Evolutionary conservation across 2,113 vertebrate genomes (phyloP), one percentile per base, ranked within the genome.

Genomic region (Tenrec ecaudatus): DNA sequence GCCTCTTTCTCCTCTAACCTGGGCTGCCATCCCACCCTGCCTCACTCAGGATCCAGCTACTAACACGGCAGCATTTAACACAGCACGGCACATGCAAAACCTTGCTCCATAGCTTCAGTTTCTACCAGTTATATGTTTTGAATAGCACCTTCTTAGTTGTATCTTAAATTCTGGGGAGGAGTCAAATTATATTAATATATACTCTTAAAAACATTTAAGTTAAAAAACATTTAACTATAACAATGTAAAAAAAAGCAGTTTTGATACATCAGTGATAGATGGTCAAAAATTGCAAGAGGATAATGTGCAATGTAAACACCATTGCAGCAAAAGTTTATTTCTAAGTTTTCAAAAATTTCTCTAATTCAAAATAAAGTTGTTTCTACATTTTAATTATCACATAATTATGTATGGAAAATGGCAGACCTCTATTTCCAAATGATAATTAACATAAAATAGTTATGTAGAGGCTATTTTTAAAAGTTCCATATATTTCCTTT

Each of bases 361-460:
- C 94, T 87, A 33, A 68, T 87, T 92, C n/a, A 82, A 88, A 25
- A 93, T 0, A 81, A 68, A 14, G 6, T 22, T 82, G 27, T 78
- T 93, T 92, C 38, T 79, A 94, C 90, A 91, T 33, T 94, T 94
- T 77, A 95, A 19, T 84, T 76, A 91, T n/a, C 14, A 88, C 60
- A 68, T 31, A 81, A 94, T 64, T 91, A 94, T 17, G 62, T 47
- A 64, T 12, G 27, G 23, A 9, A 91, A 80, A 81, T 27, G 66
- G n/a, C 8, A 57, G 33, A 64, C 33, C 89, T 86, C 77, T 94
- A 84, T 78, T 94, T 89, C 14, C 87, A 43, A 86, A 83, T 58
- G 15, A 96, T 3, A 89, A 89, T 82, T 84, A 91, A 2, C 90
- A 76, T 73, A 53, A 82, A 86, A 57, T 75, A 86, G 53, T 83